Conservation (phyloP, 2,888 invertebrate genomes). For the Apamea sordens region DNA sequence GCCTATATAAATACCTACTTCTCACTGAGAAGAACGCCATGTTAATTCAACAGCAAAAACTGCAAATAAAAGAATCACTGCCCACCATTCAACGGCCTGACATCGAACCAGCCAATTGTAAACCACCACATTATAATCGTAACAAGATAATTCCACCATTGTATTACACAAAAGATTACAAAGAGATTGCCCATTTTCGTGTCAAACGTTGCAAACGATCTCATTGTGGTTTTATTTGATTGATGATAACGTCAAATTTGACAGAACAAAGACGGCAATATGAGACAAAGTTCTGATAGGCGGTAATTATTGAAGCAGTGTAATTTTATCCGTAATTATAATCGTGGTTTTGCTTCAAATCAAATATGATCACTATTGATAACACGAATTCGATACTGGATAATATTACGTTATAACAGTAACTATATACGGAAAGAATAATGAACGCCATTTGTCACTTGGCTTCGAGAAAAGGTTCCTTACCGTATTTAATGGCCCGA, state of each 20-base stretch:
- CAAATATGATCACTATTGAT: not conserved
- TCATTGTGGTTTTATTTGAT: slow-evolving; percentile 44
- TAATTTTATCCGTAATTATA: not conserved
- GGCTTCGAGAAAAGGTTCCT: slow-evolving; percentile 29
- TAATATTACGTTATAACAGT: not conserved
- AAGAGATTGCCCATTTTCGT: slow-evolving; percentile 39
- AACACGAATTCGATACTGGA: not conserved
- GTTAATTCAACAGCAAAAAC: slow-evolving; percentile 8
- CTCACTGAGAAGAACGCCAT: not conserved
- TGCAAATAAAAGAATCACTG: slow-evolving; percentile 2
- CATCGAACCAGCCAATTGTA: slow-evolving; percentile 3
- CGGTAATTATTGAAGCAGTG: slow-evolving; percentile 24
- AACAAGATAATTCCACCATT: slow-evolving; percentile 42
- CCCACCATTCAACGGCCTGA: not conserved
- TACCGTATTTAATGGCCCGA: slow-evolving; percentile 29
- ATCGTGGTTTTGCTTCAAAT: not conserved
- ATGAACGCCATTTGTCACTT: slow-evolving; percentile 30
- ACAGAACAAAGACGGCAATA: slow-evolving; percentile 31
- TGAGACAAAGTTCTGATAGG: slow-evolving; percentile 23
- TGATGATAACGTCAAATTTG: slow-evolving; percentile 48
- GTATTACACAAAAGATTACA: slow-evolving; percentile 17
- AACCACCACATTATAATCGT: slow-evolving; percentile 9
- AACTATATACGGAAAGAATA: slow-evolving; percentile 6
- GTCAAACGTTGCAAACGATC: slow-evolving; percentile 40
- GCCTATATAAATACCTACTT: not conserved